These are phyloP conservation scores for Zaprionus capensis DNA, from an alignment of 1,140 invertebrate species.

Conservation along the genomic window DNA sequence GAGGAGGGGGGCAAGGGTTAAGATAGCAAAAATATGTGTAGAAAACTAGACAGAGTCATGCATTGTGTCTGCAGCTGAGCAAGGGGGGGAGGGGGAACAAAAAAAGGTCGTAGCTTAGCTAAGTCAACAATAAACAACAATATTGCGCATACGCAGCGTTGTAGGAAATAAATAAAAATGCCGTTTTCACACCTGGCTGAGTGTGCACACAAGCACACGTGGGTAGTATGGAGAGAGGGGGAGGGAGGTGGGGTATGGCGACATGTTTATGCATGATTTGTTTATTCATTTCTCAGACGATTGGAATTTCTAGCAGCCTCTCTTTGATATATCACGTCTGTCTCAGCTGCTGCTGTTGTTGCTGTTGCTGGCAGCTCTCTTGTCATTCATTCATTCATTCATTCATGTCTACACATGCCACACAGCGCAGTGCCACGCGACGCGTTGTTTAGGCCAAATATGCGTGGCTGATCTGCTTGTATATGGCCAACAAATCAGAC, in stretches of 20 bases:
- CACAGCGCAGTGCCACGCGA: slow-evolving; percentile 73
- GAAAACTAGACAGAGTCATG: background rate
- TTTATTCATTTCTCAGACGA: slow-evolving; percentile 76
- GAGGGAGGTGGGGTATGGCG: background rate
- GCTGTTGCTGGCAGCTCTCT: too few relatives aligned
- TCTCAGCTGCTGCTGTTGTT: slow-evolving; percentile 1
- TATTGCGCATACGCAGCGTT: slow-evolving; percentile 62
- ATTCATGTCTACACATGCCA: slow-evolving; percentile 17
- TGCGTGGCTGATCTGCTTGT: slow-evolving; percentile 80
- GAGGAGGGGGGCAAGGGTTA: background rate
- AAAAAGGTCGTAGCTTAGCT: slow-evolving; percentile 5
- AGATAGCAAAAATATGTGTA: slow-evolving; percentile 11
- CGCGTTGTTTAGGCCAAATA: slow-evolving; percentile 75
- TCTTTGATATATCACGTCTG: slow-evolving; percentile 40
- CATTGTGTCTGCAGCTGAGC: background rate
- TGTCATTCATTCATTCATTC: slow-evolving; percentile 13
- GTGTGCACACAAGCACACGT: slow-evolving; percentile 38
- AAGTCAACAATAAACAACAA: slow-evolving; percentile 26
- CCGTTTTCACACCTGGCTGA: slow-evolving; percentile 74
- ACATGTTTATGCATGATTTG: slow-evolving; percentile 65
- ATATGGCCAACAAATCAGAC: slow-evolving; percentile 74
- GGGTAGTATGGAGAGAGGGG: background rate
- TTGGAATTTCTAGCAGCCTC: slow-evolving; percentile 66
- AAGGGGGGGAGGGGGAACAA: slow-evolving; percentile 6
- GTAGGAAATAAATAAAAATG: slow-evolving; percentile 41